Base-by-base conservation (phyloP, 1,140 invertebrate genomes). In the Chionoecetes opilio region DNA sequence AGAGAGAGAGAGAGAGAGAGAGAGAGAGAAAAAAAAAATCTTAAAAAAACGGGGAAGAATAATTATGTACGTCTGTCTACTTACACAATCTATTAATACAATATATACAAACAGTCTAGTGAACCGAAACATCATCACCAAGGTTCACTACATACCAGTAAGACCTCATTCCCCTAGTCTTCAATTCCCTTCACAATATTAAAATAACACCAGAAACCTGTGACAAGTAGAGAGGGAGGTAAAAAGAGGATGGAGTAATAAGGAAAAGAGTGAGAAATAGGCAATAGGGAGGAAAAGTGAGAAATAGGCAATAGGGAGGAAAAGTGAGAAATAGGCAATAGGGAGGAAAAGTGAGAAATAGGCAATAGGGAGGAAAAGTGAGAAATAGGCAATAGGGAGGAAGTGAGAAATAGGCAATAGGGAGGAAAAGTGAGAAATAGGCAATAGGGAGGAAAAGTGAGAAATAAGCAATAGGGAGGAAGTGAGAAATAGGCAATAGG, bases 101-200 rank as follows among this genome's bases (percentile, higher is more conserved):
- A n/a, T 38, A 87, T 87, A 38, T 87, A 87, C 85, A 87, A 37
- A 87, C 85, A 87, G 37, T 87, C 6, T 26, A 26, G 63, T n/a
- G 26, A 75, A 75, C 63, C 8, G 26, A 75, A 75, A n/a, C 21
- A 75, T 75, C 63, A 75, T 75, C 63, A 75, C 63, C 6, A n/a
- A 26, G n/a, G 21, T 21, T 21, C 63, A 75, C 63, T 26, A 75
- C 63, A 75, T n/a, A n/a, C 63, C 63, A 75, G 21, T 75, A n/a
- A 26, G 21, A n/a, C 26, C 21, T 2, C n/a, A 75, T 75, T 21
- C 63, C n/a, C 21, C 46, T n/a, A 17, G 26, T 1, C 63, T 75
- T 26, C 63, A 75, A 75, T n/a, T 26, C 8, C 63, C 26, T 26
- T 75, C 8, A 75, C 63, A 53, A 53, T 53, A 53, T 21, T 75